Evolutionary conservation across 37 sponge, comb jelly and placozoan genomes (phyloP), one percentile per base, ranked within the genome.

Genomic region (Corticium candelabrum): DNA sequence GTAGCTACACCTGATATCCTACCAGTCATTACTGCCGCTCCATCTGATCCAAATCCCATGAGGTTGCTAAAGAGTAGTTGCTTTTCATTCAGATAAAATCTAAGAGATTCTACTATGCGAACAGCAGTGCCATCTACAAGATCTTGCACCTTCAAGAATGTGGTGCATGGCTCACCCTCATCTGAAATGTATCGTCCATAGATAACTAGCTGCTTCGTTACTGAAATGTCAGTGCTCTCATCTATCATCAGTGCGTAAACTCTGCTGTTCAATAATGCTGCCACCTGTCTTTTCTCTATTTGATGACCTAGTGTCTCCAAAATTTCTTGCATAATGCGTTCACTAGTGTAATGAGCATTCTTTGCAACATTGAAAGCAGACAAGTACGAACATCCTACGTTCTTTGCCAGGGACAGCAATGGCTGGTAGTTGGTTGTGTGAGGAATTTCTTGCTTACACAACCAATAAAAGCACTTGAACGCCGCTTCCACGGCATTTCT

Each of bases 11-110:
- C 73, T 7, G 5, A 30, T 4, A 7, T 7, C 5, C 73, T 30
- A 70, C 73, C 73, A 32, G 73, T 70, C 29, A 70, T 29, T 4
- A 7, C 21, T 4, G 73, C 73, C 4, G 73, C 73, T 30, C 73
- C 73, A 70, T 70, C 73, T 30, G 73, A 30, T 4, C 73, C 73
- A 4, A 70, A 27, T 50, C 62, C 62, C 11, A 11, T 11, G 11
- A 50, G 21, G 62, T 50, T 27, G 11, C 21, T 50, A 21, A 50
- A 11, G 21, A 50, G 62, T 50, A 50, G 11, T 50, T n/a, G n/a
- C n/a, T n/a, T n/a, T n/a, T n/a, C n/a, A n/a, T n/a, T n/a, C n/a
- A n/a, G n/a, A n/a, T n/a, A n/a, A n/a, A n/a, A n/a, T n/a, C n/a
- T n/a, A n/a, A n/a, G n/a, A n/a, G n/a, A n/a, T n/a, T n/a, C n/a